Conservation (phyloP, 2,113 vertebrate species). For the Emydocephalus ijimae region DNA sequence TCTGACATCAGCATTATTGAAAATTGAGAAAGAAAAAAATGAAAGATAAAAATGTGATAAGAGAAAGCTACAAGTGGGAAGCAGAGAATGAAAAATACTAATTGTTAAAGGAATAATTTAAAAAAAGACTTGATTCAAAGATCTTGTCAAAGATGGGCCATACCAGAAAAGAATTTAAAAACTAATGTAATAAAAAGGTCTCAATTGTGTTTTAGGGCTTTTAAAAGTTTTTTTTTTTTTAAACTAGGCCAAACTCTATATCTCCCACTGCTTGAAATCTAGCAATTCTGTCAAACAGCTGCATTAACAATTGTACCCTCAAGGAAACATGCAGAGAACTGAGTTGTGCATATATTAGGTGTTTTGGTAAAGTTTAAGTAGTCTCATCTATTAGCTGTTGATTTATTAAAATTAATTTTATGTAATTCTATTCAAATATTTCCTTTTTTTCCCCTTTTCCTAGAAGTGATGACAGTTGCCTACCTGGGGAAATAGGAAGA, state of each 20-base stretch:
- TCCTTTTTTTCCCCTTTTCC: background rate
- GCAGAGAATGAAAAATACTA: background rate
- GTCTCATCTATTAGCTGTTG: slow-evolving; percentile 6
- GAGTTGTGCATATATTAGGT: background rate
- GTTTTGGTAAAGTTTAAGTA: background rate
- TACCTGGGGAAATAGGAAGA: slow-evolving; percentile 45
- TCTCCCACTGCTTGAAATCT: background rate
- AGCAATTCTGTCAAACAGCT: background rate
- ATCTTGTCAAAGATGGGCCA: background rate
- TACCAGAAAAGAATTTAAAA: background rate
- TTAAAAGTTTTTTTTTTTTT: slow-evolving; percentile 13
- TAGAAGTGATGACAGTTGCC: slow-evolving; percentile 24
- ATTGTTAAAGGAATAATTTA: background rate
- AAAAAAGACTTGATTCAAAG: background rate
- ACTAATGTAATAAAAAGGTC: background rate
- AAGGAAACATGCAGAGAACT: background rate
- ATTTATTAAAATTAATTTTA: slow-evolving; percentile 7
- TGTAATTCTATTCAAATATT: slow-evolving; percentile 8
- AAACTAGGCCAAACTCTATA: background rate
- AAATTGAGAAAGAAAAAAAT: background rate
- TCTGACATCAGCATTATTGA: background rate
- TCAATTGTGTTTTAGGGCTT: background rate
- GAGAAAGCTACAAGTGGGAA: background rate
- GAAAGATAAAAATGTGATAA: background rate
- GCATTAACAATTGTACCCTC: background rate